Base-by-base conservation (phyloP, 2,797 vertebrate species). In the Rhynchotus rufescens region DNA sequence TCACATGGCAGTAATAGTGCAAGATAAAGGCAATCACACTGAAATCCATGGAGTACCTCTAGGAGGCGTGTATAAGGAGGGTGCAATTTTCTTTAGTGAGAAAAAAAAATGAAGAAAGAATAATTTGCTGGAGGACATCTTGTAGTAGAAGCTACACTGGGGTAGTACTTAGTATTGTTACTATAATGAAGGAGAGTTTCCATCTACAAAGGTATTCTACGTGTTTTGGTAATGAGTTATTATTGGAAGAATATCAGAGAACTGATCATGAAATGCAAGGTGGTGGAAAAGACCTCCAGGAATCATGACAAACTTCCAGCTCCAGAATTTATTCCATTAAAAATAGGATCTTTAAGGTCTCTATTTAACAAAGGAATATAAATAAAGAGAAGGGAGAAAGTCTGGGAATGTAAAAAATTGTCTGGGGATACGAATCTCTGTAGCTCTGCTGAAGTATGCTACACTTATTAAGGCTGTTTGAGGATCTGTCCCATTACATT, bases 261-360 rank as follows among this genome's bases (percentile, higher is more conserved):
- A n/a, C 7, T 22, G 5, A 8, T 34, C 14, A 73, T 12, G 7
- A n/a, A 45, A 14, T 15, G 5, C 8, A 77, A 77, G 20, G 9
- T 68, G 23, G 2, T 34, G 11, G 60, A 40, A 42, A 22, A 71
- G 34, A 22, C 7, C 16, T 34, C 6, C 4, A 44, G 25, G 5
- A 77, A 67, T 2, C 5, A 0, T 0, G 19, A 22, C 8, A 66
- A 71, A 45, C 4, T 5, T 57, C 13, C 57, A 15, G 2, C 17
- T 15, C 26, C 88, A 21, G 26, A 80, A 67, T 45, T 73, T 17
- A 22, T 54, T 62, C 59, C 6, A 23, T 25, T 67, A 44, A 69
- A 56, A 59, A 19, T 14, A 30, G 21, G 36, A 66, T 7, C 9
- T 88, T 77, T 62, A 59, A 60, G 56, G 62, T 60, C 25, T 10